phyloP scores from a whole-genome alignment of 2,113 vertebrate genomes.

The Beaufortia kweichowensis region DNA sequence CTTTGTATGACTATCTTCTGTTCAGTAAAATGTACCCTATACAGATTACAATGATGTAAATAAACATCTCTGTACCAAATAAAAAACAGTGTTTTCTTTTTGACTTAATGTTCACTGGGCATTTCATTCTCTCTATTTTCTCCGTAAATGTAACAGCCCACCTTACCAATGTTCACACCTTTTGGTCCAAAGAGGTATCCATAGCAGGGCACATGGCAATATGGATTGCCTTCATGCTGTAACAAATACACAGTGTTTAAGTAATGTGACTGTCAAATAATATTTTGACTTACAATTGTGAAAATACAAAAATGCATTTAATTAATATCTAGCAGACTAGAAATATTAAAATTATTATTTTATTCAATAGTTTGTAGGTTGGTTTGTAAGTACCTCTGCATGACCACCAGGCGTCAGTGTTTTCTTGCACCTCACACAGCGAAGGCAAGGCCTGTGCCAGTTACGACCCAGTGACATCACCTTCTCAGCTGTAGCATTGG shows the following conservation, averaged over 20 bases:
- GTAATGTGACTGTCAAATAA: too few species aligned
- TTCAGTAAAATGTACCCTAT: not conserved
- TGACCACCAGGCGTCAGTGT: conserved; percentile 74
- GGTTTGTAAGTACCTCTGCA: conserved; percentile 65
- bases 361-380: not conserved
- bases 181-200: conserved; percentile 77
- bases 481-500: conserved; percentile 56
- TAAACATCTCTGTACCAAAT: conserved; percentile 9
- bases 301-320: not conserved
- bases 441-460: conserved; percentile 77
- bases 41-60: not conserved
- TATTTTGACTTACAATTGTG: not conserved
- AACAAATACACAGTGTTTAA: conserved; percentile 25
- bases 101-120: conserved; percentile 46
- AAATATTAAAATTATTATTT: too few species aligned
- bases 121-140: conserved; percentile 51
- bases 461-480: conserved; percentile 73
- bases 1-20: not conserved
- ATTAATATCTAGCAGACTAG: not conserved
- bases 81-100: not conserved
- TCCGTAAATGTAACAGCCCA: conserved; percentile 76
- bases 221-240: conserved; percentile 73
- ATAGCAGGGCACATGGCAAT: conserved; percentile 77
- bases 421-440: conserved; percentile 74
- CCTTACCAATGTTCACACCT: conserved; percentile 78